A percentile compares a stretch with the other conserved stretches of the same genome.
phyloP scores from a whole-genome alignment of 2,113 vertebrate species.

The Periophthalmodon schlosseri region DNA sequence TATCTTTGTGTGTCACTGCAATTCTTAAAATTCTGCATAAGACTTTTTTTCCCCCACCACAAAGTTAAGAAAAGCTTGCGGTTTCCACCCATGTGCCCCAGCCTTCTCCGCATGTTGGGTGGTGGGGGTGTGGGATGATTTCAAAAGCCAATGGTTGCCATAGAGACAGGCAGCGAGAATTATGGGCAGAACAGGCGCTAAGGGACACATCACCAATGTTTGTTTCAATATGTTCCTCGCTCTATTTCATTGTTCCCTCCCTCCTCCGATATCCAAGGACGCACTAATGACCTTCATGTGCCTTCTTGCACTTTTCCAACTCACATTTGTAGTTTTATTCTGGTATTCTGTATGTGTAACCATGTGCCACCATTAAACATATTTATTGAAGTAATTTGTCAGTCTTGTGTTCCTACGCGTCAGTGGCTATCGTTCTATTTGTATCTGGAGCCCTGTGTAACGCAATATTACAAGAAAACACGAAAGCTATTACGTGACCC shows the following conservation, averaged over 20 bases:
- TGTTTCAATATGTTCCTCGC: constrained; percentile 39
- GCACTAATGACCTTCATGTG: constrained; percentile 25
- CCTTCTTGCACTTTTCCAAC: constrained; percentile 28
- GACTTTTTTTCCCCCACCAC: neutral
- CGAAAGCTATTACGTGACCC: constrained; percentile 44
- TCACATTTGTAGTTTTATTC: constrained; percentile 5
- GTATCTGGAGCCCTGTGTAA: constrained; percentile 50
- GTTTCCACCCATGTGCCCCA: neutral
- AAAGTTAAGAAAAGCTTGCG: neutral
- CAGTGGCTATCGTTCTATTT: constrained; percentile 56
- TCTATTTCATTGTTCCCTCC: constrained; percentile 19
- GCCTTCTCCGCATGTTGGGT: constrained; percentile 3
- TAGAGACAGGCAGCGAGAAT: constrained; percentile 64
- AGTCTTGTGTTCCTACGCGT: constrained; percentile 28
- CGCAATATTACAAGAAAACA: constrained; percentile 31
- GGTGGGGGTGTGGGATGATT: constrained; percentile 9
- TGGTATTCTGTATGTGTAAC: constrained; percentile 28
- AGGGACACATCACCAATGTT: constrained; percentile 52
- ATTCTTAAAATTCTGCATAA: neutral
- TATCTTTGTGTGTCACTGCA: neutral
- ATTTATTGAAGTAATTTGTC: constrained; percentile 67
- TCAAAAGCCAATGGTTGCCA: constrained; percentile 66
- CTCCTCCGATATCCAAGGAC: neutral
- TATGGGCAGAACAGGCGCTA: constrained; percentile 39
- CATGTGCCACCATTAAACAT: constrained; percentile 44